Percentiles rank a stretch among this genome's conserved stretches.
These are phyloP conservation scores for Drosophila nigrodunni DNA, from an alignment of 1,140 invertebrate species.

Conservation along the genomic window DNA sequence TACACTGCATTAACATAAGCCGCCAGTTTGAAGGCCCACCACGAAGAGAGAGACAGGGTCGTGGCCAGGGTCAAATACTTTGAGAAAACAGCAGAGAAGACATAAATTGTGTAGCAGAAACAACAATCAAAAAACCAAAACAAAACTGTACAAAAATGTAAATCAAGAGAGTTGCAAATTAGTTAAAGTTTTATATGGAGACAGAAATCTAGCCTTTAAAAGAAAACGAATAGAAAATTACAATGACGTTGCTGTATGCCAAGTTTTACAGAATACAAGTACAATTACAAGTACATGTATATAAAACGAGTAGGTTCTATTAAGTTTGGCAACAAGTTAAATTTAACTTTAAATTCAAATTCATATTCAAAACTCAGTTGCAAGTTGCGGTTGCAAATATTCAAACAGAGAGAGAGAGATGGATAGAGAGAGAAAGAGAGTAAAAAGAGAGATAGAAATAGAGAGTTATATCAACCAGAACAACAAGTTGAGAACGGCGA, in stretches of 20 bases:
- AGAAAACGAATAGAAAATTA: conserved; percentile 11
- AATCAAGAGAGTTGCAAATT: conserved; percentile 50
- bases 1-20: conserved; percentile 43
- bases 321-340: conserved; percentile 64
- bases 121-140: conserved; percentile 28
- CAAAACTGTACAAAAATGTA: conserved; percentile 53
- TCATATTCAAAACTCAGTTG: conserved; percentile 61
- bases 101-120: conserved; percentile 5
- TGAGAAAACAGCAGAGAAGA: conserved; percentile 10
- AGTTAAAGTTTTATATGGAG: conserved; percentile 33
- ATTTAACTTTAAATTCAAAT: conserved; percentile 60
- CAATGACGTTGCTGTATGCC: conserved; percentile 37
- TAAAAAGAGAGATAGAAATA: conserved; percentile 13
- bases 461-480: conserved; percentile 1
- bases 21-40: conserved; percentile 6
- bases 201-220: conserved; percentile 25
- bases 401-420: conserved; percentile 42
- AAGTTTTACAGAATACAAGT: conserved; percentile 52
- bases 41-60: neutral
- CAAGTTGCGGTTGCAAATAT: conserved; percentile 51
- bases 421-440: conserved; percentile 20
- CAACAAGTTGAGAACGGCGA: conserved; percentile 31
- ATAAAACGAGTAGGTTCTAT: conserved; percentile 28
- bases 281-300: conserved; percentile 27
- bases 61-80: conserved; percentile 4